Base-by-base conservation (phyloP, 2,888 invertebrate genomes). In the Microchrysa polita region DNA sequence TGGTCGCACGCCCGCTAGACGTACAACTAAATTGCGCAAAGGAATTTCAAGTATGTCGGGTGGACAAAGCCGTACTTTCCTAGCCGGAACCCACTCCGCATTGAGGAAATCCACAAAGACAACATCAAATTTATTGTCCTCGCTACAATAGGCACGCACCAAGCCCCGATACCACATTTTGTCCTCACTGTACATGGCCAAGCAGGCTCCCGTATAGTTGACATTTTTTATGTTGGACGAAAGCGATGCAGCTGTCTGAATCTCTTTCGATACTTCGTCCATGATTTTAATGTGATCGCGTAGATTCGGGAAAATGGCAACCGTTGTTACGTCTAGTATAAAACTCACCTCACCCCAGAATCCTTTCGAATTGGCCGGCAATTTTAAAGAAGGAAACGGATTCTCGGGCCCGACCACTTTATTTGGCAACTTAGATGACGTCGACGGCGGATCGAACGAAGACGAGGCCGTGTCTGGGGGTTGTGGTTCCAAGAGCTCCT, bases 61-160 rank as follows among this genome's bases (percentile, higher is more conserved):
- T 48, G 83, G 83, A 73, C 88, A 88, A 79, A 86, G 86, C 73
- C 87, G 86, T 0, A 88, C 82, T 75, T 88, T 82, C 9, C 82
- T 79, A 20, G 83, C 78, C 0, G 86, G 77, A 20, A 91, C 83
- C 0, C 85, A 79, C 80, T 90, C 90, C 7, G 86, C 82, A 79
- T 93, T 92, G 1, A 94, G 92, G 79, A 89, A 94, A 82, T 95
- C 94, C 0, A 94, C 89, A 82, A 90, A 95, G 77, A 87, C 85
- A 0, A 94, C 89, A 79, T 87, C 87, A 0, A 91, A 86, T 67
- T 82, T 79, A 5, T 83, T 82, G 18, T 85, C 81, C 0, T 79
- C 78, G 44, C 84, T 80, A 76, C 87, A 85, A 67, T 87, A 84
- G 69, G 88, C 86, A 57, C 87, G 81, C 69, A 95, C 87, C 14